These are phyloP conservation scores for Muschampia plurimacula DNA, from an alignment of 2,888 invertebrate species.

Conservation along the genomic window DNA sequence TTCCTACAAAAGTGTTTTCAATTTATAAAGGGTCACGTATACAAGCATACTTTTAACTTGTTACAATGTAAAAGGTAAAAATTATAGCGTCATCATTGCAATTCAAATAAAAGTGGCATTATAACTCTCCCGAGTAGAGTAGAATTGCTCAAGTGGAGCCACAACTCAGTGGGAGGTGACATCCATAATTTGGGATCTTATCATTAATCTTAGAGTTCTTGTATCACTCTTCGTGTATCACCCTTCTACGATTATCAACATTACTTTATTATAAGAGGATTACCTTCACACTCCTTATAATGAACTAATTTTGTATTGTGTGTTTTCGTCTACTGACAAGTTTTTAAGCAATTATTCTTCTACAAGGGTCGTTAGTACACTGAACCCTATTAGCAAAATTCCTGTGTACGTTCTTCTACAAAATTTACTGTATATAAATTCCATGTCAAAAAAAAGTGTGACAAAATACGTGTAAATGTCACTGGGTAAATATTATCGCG, in stretches of 20 bases:
- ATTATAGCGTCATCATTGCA: conserved; percentile 43
- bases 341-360: conserved; percentile 44
- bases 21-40: conserved; percentile 20
- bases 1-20: conserved; percentile 16
- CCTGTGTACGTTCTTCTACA: conserved; percentile 46
- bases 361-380: conserved; percentile 45
- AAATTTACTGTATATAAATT: conserved; percentile 45
- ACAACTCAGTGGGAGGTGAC: conserved; percentile 62
- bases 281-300: conserved; percentile 56
- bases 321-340: conserved; percentile 40
- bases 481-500: conserved; percentile 6
- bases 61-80: conserved; percentile 39
- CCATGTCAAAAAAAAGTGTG: conserved; percentile 24
- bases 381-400: conserved; percentile 51
- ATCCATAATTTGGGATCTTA: conserved; percentile 68
- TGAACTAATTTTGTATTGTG: conserved; percentile 25
- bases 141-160: conserved; percentile 43
- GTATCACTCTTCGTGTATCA: conserved; percentile 57
- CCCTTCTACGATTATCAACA: conserved; percentile 61
- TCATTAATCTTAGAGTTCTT: conserved; percentile 71
- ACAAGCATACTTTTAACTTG: conserved; percentile 21
- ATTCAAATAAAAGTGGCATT: conserved; percentile 40
- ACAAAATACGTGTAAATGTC: conserved; percentile 21
- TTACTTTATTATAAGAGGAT: conserved; percentile 70
- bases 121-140: conserved; percentile 41